These are phyloP conservation scores for Brenthis daphne DNA, from an alignment of 2,888 invertebrate species.

Conservation along the genomic window DNA sequence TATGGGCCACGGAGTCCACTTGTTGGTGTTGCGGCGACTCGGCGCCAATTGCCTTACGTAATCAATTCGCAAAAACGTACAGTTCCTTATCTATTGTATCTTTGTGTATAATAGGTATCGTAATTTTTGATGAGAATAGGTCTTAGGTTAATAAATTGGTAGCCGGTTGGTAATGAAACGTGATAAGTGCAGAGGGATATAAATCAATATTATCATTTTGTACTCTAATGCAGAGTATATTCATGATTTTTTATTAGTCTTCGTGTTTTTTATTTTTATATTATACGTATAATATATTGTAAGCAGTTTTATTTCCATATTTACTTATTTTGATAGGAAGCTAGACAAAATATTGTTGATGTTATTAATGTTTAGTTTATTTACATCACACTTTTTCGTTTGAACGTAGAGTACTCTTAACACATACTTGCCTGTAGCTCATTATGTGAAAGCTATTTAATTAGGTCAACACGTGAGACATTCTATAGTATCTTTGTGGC, in stretches of 20 bases:
- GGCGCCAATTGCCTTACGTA: conserved; percentile 38
- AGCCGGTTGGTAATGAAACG: background rate
- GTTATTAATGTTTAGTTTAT: no score
- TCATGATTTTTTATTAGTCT: background rate
- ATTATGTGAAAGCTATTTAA: no score
- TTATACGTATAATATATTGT: no score
- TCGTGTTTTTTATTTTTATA: no score
- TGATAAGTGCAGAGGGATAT: background rate
- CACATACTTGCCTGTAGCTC: no score
- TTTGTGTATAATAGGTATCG: conserved; percentile 10
- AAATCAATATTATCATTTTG: background rate
- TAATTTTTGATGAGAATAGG: conserved; percentile 12
- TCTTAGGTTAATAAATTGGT: conserved; percentile 23
- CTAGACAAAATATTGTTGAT: no score
- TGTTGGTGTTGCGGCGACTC: conserved; percentile 35
- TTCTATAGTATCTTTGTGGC: no score
- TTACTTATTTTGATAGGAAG: no score
- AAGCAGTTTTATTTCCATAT: no score
- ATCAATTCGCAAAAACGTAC: conserved; percentile 17
- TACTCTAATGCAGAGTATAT: background rate
- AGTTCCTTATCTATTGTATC: conserved; percentile 3
- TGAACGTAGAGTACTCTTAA: no score
- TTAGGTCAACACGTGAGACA: no score
- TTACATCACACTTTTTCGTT: no score
- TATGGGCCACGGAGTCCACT: conserved; percentile 44